A percentile compares a stretch with the other conserved stretches of the same genome.
Evolutionary conservation across 2,113 vertebrate species (phyloP).

Genomic region (Cygnus buccinator): DNA sequence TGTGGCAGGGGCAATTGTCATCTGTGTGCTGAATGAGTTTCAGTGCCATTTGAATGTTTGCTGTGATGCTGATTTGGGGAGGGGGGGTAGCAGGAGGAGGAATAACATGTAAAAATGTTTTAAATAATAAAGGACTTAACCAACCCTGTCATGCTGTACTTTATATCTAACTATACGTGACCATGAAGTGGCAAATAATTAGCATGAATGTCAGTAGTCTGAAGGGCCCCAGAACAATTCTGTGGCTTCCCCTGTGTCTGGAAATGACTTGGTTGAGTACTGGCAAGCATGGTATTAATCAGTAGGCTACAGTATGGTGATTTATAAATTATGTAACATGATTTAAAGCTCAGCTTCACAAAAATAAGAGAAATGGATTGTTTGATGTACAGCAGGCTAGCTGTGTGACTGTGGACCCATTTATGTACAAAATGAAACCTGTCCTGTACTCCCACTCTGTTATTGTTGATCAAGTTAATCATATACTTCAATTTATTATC

Average conservation of each 20-base stretch:
- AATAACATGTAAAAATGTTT: background rate
- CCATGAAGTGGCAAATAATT: background rate
- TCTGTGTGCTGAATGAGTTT: background rate
- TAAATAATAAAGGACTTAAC: background rate
- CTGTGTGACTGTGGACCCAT: background rate
- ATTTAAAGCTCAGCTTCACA: background rate
- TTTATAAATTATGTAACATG: background rate
- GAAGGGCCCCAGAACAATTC: background rate
- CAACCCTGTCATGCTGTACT: background rate
- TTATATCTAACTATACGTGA: background rate
- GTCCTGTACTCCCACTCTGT: background rate
- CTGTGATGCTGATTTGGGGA: background rate
- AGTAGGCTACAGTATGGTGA: background rate
- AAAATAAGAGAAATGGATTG: background rate
- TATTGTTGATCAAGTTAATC: slow-evolving; percentile 31
- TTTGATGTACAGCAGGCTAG: background rate
- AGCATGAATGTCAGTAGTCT: background rate
- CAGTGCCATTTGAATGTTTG: background rate
- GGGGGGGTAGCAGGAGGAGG: background rate
- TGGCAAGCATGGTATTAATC: background rate
- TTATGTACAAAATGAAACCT: background rate
- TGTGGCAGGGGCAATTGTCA: background rate
- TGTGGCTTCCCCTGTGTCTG: background rate
- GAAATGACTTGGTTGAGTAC: background rate
- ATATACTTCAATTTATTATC: background rate